Percentiles rank a stretch among this genome's conserved stretches.
Conservation (phyloP, 1,140 invertebrate genomes). For the Lucilia sericata region DNA sequence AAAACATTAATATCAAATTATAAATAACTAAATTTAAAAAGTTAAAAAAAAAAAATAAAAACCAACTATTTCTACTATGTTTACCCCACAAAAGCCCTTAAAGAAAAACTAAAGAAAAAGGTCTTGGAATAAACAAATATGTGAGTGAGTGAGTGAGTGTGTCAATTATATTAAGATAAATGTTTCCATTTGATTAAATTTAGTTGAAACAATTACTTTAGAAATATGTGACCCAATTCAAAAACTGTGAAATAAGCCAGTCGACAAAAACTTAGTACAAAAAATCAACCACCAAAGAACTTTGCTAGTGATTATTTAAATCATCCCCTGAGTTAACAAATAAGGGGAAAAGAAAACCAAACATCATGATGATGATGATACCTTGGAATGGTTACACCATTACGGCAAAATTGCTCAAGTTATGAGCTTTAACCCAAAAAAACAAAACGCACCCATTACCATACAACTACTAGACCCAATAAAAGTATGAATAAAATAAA, state of each 20-base stretch:
- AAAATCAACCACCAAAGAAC: neutral
- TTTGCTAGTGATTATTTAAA: neutral
- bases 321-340: neutral
- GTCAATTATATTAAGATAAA: neutral
- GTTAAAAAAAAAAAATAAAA: too few species aligned
- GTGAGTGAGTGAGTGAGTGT: too few species aligned
- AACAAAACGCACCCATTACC: neutral
- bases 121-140: too few species aligned
- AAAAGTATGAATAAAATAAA: neutral
- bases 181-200: conserved; percentile 29
- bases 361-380: neutral
- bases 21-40: too few species aligned
- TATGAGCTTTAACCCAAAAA: neutral
- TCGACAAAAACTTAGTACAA: neutral
- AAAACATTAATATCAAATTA: too few species aligned
- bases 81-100: too few species aligned
- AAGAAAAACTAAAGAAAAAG: too few species aligned
- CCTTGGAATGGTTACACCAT: neutral
- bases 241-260: neutral
- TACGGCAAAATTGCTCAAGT: neutral
- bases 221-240: neutral
- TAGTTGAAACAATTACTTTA: neutral
- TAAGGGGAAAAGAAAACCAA: neutral
- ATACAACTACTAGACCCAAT: neutral
- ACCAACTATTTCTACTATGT: too few species aligned